phyloP scores from a whole-genome alignment of 2,113 vertebrate species.

The Hydropotes inermis region DNA sequence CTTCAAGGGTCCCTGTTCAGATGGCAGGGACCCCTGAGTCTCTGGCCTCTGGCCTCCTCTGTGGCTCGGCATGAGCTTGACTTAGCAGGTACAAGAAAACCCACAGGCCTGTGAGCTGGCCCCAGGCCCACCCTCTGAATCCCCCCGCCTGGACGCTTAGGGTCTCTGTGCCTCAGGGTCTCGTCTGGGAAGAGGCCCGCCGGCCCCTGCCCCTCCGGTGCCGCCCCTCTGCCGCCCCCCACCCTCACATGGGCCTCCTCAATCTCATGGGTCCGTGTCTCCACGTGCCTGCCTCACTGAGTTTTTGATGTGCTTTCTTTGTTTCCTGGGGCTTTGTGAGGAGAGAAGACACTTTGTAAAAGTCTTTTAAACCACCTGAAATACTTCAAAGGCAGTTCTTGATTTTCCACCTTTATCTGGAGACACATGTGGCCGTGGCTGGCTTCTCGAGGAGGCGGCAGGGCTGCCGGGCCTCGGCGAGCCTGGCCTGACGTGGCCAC shows the following conservation, averaged over 20 bases:
- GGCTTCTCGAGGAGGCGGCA: fast-evolving
- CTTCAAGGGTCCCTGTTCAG: not conserved
- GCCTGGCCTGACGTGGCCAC: fast-evolving
- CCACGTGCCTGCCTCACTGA: fast-evolving
- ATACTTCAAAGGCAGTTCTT: not conserved
- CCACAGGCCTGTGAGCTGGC: too few relatives aligned
- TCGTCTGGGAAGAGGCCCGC: fast-evolving
- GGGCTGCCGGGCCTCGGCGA: fast-evolving
- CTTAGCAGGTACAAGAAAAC: not conserved
- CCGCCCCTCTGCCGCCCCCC: fast-evolving
- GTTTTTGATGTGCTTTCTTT: not conserved
- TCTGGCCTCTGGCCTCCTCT: fast-evolving
- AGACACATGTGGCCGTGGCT: fast-evolving
- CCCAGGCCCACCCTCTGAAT: fast-evolving
- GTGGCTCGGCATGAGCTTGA: too few relatives aligned
- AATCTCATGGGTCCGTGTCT: fast-evolving
- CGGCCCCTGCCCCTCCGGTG: fast-evolving
- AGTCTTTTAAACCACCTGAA: not conserved
- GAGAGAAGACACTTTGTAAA: not conserved
- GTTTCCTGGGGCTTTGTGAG: not conserved
- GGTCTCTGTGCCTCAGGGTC: not conserved
- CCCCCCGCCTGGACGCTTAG: not conserved
- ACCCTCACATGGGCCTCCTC: fast-evolving
- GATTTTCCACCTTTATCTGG: not conserved
- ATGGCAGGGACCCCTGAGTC: too few relatives aligned